Evolutionary conservation across 2,113 vertebrate species (phyloP).

Genomic region (Cyanocitta stelleri): DNA sequence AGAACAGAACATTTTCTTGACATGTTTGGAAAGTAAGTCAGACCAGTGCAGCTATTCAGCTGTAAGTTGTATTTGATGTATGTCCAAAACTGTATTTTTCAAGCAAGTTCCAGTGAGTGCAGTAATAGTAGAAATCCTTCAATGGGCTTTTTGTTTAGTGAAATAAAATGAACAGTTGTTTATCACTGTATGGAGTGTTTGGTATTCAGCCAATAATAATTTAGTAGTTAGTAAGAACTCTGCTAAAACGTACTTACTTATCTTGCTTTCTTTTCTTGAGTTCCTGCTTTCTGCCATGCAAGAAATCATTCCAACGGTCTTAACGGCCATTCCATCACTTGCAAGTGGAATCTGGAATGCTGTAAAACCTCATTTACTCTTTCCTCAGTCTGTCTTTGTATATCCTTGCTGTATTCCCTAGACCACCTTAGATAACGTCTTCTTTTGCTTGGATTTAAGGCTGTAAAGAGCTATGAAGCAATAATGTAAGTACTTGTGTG

Average conservation of each 20-base stretch:
- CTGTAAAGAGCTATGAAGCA: slow-evolving; percentile 27
- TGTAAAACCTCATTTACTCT: background rate
- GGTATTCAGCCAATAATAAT: slow-evolving; percentile 47
- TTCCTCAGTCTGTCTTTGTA: background rate
- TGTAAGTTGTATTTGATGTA: slow-evolving; percentile 42
- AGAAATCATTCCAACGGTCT: background rate
- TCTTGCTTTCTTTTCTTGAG: slow-evolving; percentile 35
- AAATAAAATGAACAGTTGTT: slow-evolving; percentile 49
- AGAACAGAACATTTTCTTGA: slow-evolving; percentile 55
- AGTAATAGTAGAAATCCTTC: slow-evolving; percentile 16
- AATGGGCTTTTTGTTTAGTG: slow-evolving; percentile 54
- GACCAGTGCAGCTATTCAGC: slow-evolving; percentile 11
- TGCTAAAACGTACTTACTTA: slow-evolving; percentile 37
- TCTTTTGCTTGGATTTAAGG: slow-evolving; percentile 14
- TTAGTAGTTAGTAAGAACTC: slow-evolving; percentile 39
- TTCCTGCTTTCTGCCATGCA: slow-evolving; percentile 9
- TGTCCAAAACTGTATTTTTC: slow-evolving; percentile 54
- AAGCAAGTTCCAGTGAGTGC: slow-evolving; percentile 29
- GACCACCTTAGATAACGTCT: slow-evolving; percentile 24
- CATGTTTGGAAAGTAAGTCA: slow-evolving; percentile 28
- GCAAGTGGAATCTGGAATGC: background rate
- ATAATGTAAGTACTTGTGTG: background rate
- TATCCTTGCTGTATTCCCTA: background rate
- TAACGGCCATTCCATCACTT: background rate
- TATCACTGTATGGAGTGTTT: slow-evolving; percentile 31